Percentiles rank a stretch among this genome's conserved stretches.
These are phyloP conservation scores for Caloenas nicobarica DNA, from an alignment of 2,113 vertebrate species.

Conservation along the genomic window DNA sequence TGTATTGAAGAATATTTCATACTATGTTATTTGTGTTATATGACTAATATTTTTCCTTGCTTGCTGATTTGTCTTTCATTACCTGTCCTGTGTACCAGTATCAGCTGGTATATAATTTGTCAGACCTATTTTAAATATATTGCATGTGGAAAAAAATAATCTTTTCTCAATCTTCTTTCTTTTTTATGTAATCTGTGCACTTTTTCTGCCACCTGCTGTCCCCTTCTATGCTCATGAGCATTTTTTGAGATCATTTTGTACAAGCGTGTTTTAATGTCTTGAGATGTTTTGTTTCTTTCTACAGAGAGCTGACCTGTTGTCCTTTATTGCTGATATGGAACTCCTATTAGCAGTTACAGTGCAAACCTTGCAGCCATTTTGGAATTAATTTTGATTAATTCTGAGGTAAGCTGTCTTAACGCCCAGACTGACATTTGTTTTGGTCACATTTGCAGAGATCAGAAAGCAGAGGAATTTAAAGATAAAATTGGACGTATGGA, in stretches of 20 bases:
- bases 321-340: background rate
- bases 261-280: background rate
- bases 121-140: background rate
- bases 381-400: background rate
- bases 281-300: background rate
- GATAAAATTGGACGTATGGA: background rate
- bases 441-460: background rate
- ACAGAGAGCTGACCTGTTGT: background rate
- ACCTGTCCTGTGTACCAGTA: background rate
- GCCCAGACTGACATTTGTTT: background rate
- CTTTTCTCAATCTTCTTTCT: background rate
- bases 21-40: background rate
- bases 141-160: background rate
- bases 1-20: background rate
- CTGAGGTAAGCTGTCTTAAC: background rate
- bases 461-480: background rate
- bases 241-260: background rate
- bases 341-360: background rate
- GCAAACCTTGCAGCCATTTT: background rate
- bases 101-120: background rate
- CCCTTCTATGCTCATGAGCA: background rate
- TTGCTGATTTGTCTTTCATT: background rate
- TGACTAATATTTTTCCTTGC: background rate
- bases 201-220: background rate
- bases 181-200: background rate